A percentile compares a stretch with the other conserved stretches of the same genome.
Evolutionary conservation across 2,797 vertebrate species (phyloP).

Genomic region (Cossypha niveicapilla): DNA sequence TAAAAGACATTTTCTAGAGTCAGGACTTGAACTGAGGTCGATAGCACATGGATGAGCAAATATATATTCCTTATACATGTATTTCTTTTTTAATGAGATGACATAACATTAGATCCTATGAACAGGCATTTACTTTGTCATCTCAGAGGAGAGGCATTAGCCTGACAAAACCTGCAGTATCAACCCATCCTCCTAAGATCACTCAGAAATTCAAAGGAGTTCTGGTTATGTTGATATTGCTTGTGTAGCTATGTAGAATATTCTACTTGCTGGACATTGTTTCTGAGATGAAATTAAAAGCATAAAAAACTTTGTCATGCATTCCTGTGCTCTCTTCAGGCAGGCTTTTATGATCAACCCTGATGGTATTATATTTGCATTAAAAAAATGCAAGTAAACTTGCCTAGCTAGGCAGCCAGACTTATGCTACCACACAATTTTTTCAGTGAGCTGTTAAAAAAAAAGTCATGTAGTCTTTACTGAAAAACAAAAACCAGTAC

Average conservation of each 20-base stretch:
- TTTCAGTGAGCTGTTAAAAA: slow-evolving; percentile 39
- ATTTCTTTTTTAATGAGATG: background rate
- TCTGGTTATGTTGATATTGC: slow-evolving; percentile 14
- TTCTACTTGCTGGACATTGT: slow-evolving; percentile 24
- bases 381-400: background rate
- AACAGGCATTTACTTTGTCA: background rate
- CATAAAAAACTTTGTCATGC: slow-evolving; percentile 12
- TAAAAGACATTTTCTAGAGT: background rate
- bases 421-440: slow-evolving; percentile 21
- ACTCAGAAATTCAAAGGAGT: background rate
- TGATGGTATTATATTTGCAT: background rate
- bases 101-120: background rate
- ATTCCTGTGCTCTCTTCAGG: background rate
- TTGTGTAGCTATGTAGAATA: background rate
- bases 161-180: background rate
- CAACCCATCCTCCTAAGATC: background rate
- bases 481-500: slow-evolving; percentile 55
- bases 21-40: background rate
- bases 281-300: slow-evolving; percentile 38
- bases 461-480: background rate
- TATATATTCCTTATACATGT: background rate
- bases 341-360: background rate
- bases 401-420: slow-evolving; percentile 17
- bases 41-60: background rate
- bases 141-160: background rate